phyloP scores from a whole-genome alignment of 2,113 vertebrate genomes.

The Notothenia coriiceps region DNA sequence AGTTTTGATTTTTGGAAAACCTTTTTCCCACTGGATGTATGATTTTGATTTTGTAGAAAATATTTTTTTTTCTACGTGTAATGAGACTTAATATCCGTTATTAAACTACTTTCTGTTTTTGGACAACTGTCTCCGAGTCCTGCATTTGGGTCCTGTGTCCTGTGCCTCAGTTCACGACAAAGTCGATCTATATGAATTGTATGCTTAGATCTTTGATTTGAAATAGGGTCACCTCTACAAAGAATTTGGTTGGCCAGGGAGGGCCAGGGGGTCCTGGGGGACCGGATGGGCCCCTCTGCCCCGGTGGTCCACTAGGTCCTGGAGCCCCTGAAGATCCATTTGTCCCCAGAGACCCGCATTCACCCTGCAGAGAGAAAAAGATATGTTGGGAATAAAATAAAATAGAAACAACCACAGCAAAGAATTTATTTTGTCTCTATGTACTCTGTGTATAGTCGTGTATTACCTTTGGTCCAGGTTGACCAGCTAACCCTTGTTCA shows the following conservation, averaged over 20 bases:
- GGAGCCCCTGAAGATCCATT: slow-evolving; percentile 84
- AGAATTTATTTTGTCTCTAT: not conserved
- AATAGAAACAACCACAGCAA: not conserved
- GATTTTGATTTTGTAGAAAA: too few species aligned
- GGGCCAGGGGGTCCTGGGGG: slow-evolving; percentile 88
- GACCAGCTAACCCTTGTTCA: slow-evolving; percentile 85
- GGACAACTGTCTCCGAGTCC: too few species aligned
- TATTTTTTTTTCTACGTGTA: too few species aligned
- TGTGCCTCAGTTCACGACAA: too few species aligned
- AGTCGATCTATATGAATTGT: not conserved
- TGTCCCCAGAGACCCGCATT: slow-evolving; percentile 83
- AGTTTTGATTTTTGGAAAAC: too few species aligned
- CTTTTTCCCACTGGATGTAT: too few species aligned
- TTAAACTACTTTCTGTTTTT: too few species aligned
- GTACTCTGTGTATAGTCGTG: not conserved
- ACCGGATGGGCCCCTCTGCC: slow-evolving; percentile 86
- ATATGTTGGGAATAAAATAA: not conserved
- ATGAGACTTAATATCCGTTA: too few species aligned
- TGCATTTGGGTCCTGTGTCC: too few species aligned
- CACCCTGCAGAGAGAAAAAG: slow-evolving; percentile 84
- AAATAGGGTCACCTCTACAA: slow-evolving; percentile 86
- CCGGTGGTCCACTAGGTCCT: slow-evolving; percentile 85
- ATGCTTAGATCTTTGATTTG: not conserved
- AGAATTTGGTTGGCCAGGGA: slow-evolving; percentile 83
- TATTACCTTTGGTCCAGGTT: slow-evolving; percentile 89